Percentiles rank a stretch among this genome's conserved stretches.
Evolutionary conservation across 1,140 invertebrate species (phyloP).

Genomic region (Acyrthosiphon pisum): DNA sequence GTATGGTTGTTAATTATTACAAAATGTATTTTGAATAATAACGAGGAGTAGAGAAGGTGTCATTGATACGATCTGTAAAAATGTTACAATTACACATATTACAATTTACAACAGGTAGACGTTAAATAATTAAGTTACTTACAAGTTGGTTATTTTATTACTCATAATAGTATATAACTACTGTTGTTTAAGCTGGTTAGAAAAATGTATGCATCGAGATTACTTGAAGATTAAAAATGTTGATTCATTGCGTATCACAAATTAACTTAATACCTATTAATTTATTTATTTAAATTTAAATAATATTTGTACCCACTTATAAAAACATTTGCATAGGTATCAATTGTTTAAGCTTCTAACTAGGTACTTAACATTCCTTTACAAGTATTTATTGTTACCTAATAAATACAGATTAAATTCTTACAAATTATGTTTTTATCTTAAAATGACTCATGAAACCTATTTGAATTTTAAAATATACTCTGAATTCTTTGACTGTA

Average conservation of each 20-base stretch:
- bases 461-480: too few relatives aligned
- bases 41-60: not conserved
- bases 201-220: not conserved
- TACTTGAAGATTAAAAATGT: not conserved
- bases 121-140: not conserved
- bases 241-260: not conserved
- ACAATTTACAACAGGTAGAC: not conserved
- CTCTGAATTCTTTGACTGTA: too few relatives aligned
- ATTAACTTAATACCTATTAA: not conserved
- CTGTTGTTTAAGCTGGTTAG: not conserved
- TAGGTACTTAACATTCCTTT: not conserved
- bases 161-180: not conserved
- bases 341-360: too few relatives aligned
- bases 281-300: not conserved
- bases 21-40: not conserved
- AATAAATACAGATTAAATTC: not conserved
- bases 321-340: too few relatives aligned
- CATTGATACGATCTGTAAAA: not conserved
- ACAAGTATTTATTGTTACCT: not conserved
- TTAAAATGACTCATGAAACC: not conserved
- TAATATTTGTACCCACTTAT: not conserved
- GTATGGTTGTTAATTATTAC: too few relatives aligned
- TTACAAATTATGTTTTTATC: not conserved
- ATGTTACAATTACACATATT: too few relatives aligned
- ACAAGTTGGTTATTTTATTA: not conserved